phyloP scores from a whole-genome alignment of 2,113 vertebrate genomes.

The Stegostoma tigrinum region DNA sequence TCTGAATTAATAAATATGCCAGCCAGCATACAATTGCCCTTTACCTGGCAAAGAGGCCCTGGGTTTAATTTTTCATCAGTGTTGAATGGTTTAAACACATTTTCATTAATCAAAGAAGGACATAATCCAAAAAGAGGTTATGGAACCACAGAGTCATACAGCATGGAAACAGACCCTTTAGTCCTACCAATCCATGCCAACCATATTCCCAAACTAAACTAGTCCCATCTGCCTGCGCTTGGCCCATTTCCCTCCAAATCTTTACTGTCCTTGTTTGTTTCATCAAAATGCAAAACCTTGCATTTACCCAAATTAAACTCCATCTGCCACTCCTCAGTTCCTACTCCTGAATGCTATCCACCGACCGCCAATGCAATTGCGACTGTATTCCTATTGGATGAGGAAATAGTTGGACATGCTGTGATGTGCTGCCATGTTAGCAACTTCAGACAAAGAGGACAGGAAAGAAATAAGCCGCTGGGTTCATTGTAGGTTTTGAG shows the following conservation, averaged over 20 bases:
- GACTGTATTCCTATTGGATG: background rate
- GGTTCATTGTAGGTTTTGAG: background rate
- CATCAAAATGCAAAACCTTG: no score
- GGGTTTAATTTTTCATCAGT: background rate
- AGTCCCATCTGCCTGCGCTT: no score
- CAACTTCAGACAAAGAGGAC: background rate
- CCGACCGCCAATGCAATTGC: background rate
- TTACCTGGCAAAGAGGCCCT: background rate
- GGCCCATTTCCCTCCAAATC: no score
- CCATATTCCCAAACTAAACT: no score
- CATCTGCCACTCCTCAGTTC: background rate
- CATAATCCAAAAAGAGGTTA: background rate
- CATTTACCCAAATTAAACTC: no score
- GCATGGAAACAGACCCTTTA: no score
- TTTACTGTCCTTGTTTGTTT: no score
- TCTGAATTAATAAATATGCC: background rate
- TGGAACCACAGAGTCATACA: no score
- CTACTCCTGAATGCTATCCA: background rate
- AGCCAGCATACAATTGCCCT: background rate
- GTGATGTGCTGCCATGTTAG: background rate
- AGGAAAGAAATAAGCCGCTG: background rate
- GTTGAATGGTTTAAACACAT: background rate
- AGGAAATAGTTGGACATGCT: background rate
- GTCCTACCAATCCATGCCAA: no score
- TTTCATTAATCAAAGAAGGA: background rate